These are phyloP conservation scores for Medauroidea extradentata DNA, from an alignment of 1,140 invertebrate genomes.

Conservation along the genomic window DNA sequence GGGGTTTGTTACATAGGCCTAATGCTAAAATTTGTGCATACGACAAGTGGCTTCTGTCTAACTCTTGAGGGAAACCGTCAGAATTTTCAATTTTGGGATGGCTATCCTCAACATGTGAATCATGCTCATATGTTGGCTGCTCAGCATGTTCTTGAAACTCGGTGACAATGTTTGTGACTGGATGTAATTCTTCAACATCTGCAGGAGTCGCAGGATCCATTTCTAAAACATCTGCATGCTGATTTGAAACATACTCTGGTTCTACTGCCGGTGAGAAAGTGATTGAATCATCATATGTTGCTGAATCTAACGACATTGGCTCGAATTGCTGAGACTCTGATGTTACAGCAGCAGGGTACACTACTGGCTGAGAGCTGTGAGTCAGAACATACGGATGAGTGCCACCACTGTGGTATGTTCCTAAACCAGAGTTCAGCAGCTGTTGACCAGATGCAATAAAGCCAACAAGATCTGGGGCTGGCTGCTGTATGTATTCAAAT, in stretches of 20 bases:
- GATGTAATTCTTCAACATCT: too few species aligned
- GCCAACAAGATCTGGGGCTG: conserved; percentile 47
- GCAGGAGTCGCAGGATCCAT: too few species aligned
- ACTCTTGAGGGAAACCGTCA: neutral
- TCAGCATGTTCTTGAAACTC: neutral
- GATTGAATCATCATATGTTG: neutral
- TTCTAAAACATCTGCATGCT: neutral
- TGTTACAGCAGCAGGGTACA: conserved; percentile 7
- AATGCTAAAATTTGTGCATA: conserved; percentile 70
- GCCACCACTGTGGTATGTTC: conserved; percentile 31
- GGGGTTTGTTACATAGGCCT: conserved; percentile 49
- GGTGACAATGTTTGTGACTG: neutral
- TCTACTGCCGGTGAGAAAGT: neutral
- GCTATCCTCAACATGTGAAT: too few species aligned
- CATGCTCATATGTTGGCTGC: neutral
- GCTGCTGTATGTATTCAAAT: conserved; percentile 45
- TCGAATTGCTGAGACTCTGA: neutral
- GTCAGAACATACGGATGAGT: conserved; percentile 10
- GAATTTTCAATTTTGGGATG: neutral
- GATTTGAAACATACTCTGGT: neutral
- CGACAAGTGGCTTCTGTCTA: conserved; percentile 43
- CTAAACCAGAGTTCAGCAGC: conserved; percentile 40
- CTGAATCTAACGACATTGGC: neutral
- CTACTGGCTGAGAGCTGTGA: conserved; percentile 1
- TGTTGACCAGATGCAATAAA: conserved; percentile 49